Evolutionary conservation across 2,888 invertebrate species (phyloP), one percentile per base, ranked within the genome.

Genomic region (Eutolmus rufibarbis): DNA sequence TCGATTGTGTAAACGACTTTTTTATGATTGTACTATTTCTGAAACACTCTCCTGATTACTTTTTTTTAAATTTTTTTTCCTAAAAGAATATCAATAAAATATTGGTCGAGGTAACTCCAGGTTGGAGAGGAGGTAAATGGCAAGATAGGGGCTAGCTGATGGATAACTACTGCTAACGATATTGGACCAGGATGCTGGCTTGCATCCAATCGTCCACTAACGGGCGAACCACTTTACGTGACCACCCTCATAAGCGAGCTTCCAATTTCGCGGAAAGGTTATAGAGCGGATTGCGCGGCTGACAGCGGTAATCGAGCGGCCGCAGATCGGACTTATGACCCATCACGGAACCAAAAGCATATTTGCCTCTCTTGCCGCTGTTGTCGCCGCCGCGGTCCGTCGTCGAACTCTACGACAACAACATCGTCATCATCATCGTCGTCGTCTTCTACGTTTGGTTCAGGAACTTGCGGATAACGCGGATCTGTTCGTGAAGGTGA

Each of bases 401-500:
- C 23, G 57, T 57, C 57, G 57, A 40, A 40, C 14, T 66, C 66
- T 66, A 66, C 23, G 66, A 28, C 66, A 28, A 23, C 28, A 12
- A 19, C n/a, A 1, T 19, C 57, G 57, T 40, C 56, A 16, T n/a
- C 56, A 19, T 56, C 56, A 56, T 19, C 56, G n/a, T 66, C 56
- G n/a, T 66, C 28, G 66, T 66, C 28, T 66, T 66, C 66, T 23
- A 66, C 19, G 19, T 66, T 66, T 23, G 51, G 7, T 66, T 19
- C 19, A 66, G 66, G 79, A 79, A 79, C 79, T 66, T 34, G 82
- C 19, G 66, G 66, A 66, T 66, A 66, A 76, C 76, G n/a, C 76
- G 76, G n/a, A 76, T 76, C 76, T 76, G 74, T 66, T 74, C 85
- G 74, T 88, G 86, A 87, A 88, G 87, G 87, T 88, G 88, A 88